These are phyloP conservation scores for Dufourea novaeangliae DNA, from an alignment of 1,140 invertebrate species.

Conservation along the genomic window DNA sequence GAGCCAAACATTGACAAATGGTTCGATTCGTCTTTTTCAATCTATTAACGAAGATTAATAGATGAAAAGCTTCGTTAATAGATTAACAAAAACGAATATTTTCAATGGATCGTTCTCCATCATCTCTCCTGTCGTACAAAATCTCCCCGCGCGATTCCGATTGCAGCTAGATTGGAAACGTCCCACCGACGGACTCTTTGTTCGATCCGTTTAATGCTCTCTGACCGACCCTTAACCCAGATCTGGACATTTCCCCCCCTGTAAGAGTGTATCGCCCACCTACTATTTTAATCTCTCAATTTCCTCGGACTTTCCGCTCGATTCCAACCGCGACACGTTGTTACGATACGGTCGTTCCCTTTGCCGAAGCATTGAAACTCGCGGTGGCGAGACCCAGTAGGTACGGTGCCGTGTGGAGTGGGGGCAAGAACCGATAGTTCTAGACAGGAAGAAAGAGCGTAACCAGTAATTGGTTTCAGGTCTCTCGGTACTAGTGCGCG, in stretches of 20 bases:
- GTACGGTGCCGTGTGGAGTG: background rate
- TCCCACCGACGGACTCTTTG: no score
- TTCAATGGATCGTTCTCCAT: background rate
- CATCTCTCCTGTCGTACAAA: no score
- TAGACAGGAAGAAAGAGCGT: slow-evolving; percentile 10
- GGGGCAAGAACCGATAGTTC: background rate
- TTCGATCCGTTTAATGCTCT: background rate
- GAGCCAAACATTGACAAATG: no score
- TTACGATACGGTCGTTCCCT: background rate
- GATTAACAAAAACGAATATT: background rate
- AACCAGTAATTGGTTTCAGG: slow-evolving; percentile 33
- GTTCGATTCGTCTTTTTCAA: no score
- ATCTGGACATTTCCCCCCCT: background rate
- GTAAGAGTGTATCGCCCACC: background rate
- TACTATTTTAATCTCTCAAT: background rate
- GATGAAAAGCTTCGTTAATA: no score
- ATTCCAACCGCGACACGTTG: background rate
- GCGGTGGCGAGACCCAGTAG: no score
- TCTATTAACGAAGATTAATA: no score
- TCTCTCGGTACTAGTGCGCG: background rate
- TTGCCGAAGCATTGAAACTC: slow-evolving; percentile 10
- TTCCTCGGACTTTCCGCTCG: background rate
- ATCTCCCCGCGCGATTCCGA: no score
- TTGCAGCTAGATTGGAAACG: no score
- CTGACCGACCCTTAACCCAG: background rate